A percentile compares a stretch with the other conserved stretches of the same genome.
Conservation (phyloP, 1,140 invertebrate species). For the Sminthurides bifidus region DNA sequence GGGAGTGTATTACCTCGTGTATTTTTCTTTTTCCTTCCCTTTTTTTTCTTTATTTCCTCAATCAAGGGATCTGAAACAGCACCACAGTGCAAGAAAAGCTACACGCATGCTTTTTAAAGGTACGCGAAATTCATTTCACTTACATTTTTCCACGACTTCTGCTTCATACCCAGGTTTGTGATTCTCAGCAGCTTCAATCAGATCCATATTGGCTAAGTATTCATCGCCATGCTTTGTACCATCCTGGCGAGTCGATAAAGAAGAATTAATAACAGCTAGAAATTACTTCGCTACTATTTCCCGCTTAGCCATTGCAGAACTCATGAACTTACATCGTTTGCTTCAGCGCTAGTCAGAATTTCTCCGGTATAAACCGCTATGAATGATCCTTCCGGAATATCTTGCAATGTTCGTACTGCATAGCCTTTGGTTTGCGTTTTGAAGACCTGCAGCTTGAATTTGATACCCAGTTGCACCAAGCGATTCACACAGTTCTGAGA, state of each 20-base stretch:
- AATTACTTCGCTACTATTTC: not conserved
- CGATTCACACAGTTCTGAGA: slow-evolving; percentile 66
- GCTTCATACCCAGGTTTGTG: slow-evolving; percentile 77
- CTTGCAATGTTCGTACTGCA: slow-evolving; percentile 88
- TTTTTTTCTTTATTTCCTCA: too few species aligned
- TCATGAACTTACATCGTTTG: slow-evolving; percentile 50
- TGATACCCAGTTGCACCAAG: slow-evolving; percentile 74
- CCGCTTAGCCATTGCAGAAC: not conserved
- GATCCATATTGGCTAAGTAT: slow-evolving; percentile 90
- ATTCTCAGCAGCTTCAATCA: slow-evolving; percentile 82
- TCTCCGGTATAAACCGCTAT: slow-evolving; percentile 92
- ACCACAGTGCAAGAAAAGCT: too few species aligned
- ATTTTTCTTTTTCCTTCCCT: too few species aligned
- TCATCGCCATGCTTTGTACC: slow-evolving; percentile 83
- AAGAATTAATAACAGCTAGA: too few species aligned
- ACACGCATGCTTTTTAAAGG: too few species aligned
- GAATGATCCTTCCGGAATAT: slow-evolving; percentile 84
- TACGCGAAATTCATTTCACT: too few species aligned
- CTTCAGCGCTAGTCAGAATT: slow-evolving; percentile 74
- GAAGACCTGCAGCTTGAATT: slow-evolving; percentile 64
- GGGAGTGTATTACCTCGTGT: too few species aligned
- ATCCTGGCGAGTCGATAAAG: slow-evolving; percentile 41
- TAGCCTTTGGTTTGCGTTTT: slow-evolving; percentile 60
- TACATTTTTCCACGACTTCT: slow-evolving; percentile 48
- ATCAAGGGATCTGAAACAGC: too few species aligned